phyloP scores from a whole-genome alignment of 2,113 vertebrate genomes.

The Ammodramus savannarum region DNA sequence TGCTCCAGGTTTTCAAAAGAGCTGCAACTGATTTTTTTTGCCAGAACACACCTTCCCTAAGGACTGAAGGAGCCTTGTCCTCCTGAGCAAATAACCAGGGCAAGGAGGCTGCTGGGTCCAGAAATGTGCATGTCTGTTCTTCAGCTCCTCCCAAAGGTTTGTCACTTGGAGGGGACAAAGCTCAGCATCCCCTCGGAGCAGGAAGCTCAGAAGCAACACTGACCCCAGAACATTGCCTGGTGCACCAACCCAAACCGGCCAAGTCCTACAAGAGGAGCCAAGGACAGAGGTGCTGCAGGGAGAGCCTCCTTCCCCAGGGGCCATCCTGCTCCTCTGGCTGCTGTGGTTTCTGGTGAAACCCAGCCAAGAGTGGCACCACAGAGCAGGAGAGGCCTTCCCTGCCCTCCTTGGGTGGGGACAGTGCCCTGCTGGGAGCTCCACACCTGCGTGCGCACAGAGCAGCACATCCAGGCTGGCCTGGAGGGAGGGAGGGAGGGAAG shows the following conservation, averaged over 20 bases:
- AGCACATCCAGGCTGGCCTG: neutral
- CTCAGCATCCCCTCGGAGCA: neutral
- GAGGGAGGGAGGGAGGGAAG: neutral
- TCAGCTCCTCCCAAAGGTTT: neutral
- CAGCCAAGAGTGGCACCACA: rapidly evolving
- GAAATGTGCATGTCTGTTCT: rapidly evolving
- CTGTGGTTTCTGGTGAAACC: neutral
- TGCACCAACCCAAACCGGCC: no score
- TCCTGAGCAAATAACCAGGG: neutral
- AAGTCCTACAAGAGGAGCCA: neutral
- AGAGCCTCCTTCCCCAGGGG: neutral
- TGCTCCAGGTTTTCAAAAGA: neutral
- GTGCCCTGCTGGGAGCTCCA: neutral
- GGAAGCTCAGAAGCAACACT: neutral
- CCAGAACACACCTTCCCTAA: neutral
- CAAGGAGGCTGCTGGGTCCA: neutral
- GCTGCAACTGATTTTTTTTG: neutral
- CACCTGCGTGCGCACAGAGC: rapidly evolving
- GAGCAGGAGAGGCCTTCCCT: rapidly evolving
- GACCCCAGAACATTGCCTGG: neutral
- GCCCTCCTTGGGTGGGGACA: rapidly evolving
- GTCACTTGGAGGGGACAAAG: neutral
- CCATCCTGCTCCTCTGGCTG: no score
- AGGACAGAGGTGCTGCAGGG: neutral
- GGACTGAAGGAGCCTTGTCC: neutral